Conservation (phyloP, 2,797 vertebrate species). For the Diplodus puntazzo region DNA sequence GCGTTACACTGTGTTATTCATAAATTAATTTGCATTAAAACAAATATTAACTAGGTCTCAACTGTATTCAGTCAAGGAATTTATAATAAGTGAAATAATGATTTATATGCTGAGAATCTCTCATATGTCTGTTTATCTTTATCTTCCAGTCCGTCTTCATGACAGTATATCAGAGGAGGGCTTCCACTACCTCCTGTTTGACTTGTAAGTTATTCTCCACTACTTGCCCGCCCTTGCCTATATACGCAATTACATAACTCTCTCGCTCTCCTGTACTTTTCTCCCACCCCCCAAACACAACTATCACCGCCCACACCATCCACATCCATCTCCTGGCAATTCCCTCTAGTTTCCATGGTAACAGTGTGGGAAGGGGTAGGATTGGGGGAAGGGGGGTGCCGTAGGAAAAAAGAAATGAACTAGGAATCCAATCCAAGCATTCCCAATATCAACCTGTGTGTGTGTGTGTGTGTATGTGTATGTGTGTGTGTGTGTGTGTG, state of each 20-base stretch:
- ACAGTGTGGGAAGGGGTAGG: conserved; percentile 51
- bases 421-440: conserved; percentile 10
- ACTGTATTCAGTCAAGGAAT: not conserved
- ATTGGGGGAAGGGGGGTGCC: conserved; percentile 7
- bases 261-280: conserved; percentile 46
- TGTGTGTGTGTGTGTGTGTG: conserved; percentile 39
- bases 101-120: not conserved
- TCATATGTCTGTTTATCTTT: conserved; percentile 29
- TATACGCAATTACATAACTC: conserved; percentile 68
- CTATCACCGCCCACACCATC: conserved; percentile 64
- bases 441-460: conserved; percentile 2
- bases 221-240: conserved; percentile 20
- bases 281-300: conserved; percentile 36
- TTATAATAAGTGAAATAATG: not conserved
- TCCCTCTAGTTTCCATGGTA: conserved; percentile 80
- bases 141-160: conserved; percentile 92
- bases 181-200: conserved; percentile 98
- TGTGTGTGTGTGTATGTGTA: conserved; percentile 7
- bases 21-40: conserved; percentile 12
- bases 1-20: not conserved
- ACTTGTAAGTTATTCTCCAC: conserved; percentile 91
- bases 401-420: conserved; percentile 28
- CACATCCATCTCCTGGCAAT: conserved; percentile 65
- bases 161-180: conserved; percentile 99
- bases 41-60: not conserved